Conservation (phyloP, 2,113 vertebrate genomes). For the Carollia perspicillata region DNA sequence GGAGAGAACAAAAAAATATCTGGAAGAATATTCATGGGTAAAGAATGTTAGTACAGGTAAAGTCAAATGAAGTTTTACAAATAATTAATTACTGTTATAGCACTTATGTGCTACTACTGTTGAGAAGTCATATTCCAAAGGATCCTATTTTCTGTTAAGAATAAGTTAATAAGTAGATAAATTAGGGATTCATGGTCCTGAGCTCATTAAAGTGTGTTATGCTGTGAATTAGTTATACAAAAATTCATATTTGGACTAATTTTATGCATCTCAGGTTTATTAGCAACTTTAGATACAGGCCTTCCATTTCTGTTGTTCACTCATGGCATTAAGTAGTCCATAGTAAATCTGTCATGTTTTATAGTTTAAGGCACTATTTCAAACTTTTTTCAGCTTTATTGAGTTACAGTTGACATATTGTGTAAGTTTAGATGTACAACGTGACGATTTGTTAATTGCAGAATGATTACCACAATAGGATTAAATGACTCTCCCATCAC, state of each 20-base stretch:
- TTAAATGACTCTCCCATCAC: neutral
- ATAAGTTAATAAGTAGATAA: neutral
- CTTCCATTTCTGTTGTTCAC: neutral
- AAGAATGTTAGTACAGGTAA: neutral
- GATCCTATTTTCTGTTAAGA: neutral
- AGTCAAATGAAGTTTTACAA: neutral
- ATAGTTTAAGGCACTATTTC: neutral
- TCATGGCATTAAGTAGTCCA: neutral
- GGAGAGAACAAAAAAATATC: neutral
- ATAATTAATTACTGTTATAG: neutral
- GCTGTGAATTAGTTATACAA: neutral
- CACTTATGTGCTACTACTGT: neutral
- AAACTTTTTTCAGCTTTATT: neutral
- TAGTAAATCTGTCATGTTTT: neutral
- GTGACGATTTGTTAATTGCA: neutral
- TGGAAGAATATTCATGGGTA: neutral
- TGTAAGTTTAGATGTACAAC: neutral
- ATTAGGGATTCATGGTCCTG: neutral
- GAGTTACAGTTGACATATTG: neutral
- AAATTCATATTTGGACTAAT: neutral
- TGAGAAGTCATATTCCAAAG: neutral
- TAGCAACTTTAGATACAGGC: neutral
- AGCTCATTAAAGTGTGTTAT: neutral
- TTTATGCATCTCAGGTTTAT: neutral
- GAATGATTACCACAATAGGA: neutral